These are phyloP conservation scores for Python bivittatus DNA, from an alignment of 2,113 vertebrate species.

Conservation along the genomic window DNA sequence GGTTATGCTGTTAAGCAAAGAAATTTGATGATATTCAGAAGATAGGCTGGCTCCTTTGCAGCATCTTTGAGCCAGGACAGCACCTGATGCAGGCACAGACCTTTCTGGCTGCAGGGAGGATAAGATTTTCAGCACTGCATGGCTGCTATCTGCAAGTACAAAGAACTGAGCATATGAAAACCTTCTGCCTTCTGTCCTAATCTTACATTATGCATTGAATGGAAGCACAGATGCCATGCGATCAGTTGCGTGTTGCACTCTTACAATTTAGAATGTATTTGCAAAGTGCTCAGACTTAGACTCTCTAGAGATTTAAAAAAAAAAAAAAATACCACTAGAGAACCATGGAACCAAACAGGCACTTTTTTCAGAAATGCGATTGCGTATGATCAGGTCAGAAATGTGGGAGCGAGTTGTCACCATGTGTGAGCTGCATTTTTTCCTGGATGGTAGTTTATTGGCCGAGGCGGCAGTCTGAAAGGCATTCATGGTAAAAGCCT, in stretches of 20 bases:
- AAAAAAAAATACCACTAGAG: background rate
- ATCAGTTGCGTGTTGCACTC: background rate
- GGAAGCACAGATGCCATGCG: background rate
- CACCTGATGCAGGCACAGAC: background rate
- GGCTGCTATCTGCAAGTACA: background rate
- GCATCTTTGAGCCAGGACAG: background rate
- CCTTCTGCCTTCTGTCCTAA: background rate
- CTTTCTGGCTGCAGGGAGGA: background rate
- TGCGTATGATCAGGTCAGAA: background rate
- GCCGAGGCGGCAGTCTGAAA: background rate
- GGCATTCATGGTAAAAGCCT: slow-evolving; percentile 16
- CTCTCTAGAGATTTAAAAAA: background rate
- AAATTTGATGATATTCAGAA: background rate
- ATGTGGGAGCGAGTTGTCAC: background rate
- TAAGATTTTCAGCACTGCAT: background rate
- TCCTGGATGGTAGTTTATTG: background rate
- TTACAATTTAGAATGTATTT: background rate
- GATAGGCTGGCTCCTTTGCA: background rate
- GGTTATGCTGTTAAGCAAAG: background rate
- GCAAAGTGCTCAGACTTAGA: background rate
- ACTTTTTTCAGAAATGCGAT: background rate
- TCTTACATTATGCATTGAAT: background rate
- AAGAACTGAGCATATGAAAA: background rate
- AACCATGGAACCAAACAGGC: background rate
- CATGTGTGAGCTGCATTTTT: background rate